phyloP scores from a whole-genome alignment of 2,113 vertebrate species.

The Dasypus novemcinctus region DNA sequence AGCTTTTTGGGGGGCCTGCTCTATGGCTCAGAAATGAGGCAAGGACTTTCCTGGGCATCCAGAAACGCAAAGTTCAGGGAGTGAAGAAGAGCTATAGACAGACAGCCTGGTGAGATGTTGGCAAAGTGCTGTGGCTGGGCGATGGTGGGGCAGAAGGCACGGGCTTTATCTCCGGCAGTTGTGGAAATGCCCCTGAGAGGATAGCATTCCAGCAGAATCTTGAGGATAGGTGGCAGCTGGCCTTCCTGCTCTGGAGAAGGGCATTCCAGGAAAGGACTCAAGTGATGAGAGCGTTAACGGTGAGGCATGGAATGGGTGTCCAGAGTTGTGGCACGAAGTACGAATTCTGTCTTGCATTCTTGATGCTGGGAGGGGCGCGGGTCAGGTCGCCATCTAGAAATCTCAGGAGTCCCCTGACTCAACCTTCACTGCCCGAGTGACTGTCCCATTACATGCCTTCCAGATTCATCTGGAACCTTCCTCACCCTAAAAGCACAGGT shows the following conservation, averaged over 20 bases:
- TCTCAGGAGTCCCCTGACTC: no score
- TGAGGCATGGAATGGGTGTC: no score
- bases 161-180: neutral
- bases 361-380: no score
- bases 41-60: neutral
- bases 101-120: accelerated
- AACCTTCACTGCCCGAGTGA: no score
- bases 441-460: no score
- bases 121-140: neutral
- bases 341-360: no score
- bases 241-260: neutral
- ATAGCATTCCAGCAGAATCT: neutral
- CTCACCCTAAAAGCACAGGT: no score
- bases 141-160: accelerated
- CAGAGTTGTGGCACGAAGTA: accelerated
- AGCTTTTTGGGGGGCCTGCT: neutral
- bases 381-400: no score
- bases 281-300: no score
- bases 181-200: neutral
- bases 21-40: accelerated
- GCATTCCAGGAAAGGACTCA: no score
- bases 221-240: neutral
- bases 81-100: neutral
- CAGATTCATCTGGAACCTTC: no score
- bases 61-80: neutral